Evolutionary conservation across 2,888 invertebrate genomes (phyloP), one percentile per base, ranked within the genome.

Genomic region (Geotrupes spiniger): DNA sequence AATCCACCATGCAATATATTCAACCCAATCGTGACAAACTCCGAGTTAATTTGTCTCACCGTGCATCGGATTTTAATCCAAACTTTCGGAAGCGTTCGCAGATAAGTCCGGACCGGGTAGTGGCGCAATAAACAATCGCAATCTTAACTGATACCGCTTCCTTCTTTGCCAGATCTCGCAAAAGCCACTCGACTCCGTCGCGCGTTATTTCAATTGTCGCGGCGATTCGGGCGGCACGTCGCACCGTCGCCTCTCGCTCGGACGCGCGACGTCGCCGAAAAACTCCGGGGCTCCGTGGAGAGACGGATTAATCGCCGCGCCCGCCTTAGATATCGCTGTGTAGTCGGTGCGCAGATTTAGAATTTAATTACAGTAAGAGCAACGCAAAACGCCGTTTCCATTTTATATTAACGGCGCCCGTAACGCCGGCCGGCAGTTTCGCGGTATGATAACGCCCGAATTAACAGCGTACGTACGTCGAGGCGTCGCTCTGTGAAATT

Each of bases 281-380:
- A n/a, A n/a, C n/a, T n/a, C n/a, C n/a, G n/a, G n/a, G n/a, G n/a
- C n/a, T n/a, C n/a, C n/a, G n/a, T n/a, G n/a, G n/a, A n/a, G 27
- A n/a, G n/a, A 29, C 33, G 14, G 33, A 33, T 33, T 33, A 10
- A n/a, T 14, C 33, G 9, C 33, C 5, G 33, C 10, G 15, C 8
- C 12, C 12, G 2, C 8, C 33, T 33, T 21, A 8, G 33, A 33
- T n/a, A 33, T 33, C 15, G 33, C 33, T 10, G 15, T 33, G n/a
- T 33, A 33, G 8, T 33, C 15, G 14, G 10, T 33, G 14, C 15
- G 33, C 33, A 33, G 33, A 10, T 33, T 33, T 33, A 33, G 33
- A 33, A 33, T 33, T 33, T 33, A 33, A 33, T 33, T 33, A 33
- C 33, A 14, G 8, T 33, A 33, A 33, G 33, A 33, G 33, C 33